Evolutionary conservation across 2,797 vertebrate genomes (phyloP).

Genomic region (Poecilia gillii): DNA sequence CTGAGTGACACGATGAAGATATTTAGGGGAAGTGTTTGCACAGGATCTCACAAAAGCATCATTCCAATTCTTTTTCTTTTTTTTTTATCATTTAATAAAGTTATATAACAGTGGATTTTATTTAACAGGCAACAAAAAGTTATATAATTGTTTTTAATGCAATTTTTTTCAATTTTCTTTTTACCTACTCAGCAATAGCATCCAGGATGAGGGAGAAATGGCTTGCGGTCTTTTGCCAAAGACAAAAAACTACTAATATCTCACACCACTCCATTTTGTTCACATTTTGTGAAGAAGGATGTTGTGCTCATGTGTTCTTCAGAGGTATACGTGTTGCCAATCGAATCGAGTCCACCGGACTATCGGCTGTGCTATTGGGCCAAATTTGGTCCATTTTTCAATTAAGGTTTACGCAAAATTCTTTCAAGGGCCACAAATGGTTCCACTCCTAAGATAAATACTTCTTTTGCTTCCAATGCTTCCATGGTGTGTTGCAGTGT

Average conservation of each 20-base stretch:
- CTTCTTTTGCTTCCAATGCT: background rate
- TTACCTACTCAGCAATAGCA: background rate
- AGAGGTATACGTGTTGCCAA: too few relatives aligned
- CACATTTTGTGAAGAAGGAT: too few relatives aligned
- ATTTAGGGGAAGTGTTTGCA: background rate
- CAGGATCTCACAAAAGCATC: background rate
- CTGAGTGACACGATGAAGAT: background rate
- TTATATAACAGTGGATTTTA: background rate
- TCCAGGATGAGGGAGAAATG: too few relatives aligned
- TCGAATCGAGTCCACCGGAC: too few relatives aligned
- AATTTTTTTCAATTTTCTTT: background rate
- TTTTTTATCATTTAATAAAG: background rate
- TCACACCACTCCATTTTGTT: too few relatives aligned
- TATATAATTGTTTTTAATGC: background rate
- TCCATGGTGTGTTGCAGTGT: too few relatives aligned
- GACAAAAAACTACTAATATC: background rate
- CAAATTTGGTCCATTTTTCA: background rate
- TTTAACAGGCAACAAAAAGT: background rate
- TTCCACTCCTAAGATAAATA: background rate
- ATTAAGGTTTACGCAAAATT: background rate
- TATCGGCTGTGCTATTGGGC: background rate
- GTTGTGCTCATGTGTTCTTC: too few relatives aligned
- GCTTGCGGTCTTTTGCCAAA: too few relatives aligned
- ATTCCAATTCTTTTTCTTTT: background rate
- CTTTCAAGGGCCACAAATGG: background rate